A percentile compares a stretch with the other conserved stretches of the same genome.
Evolutionary conservation across 2,797 vertebrate species (phyloP).

Genomic region (Peromyscus melanophrys): DNA sequence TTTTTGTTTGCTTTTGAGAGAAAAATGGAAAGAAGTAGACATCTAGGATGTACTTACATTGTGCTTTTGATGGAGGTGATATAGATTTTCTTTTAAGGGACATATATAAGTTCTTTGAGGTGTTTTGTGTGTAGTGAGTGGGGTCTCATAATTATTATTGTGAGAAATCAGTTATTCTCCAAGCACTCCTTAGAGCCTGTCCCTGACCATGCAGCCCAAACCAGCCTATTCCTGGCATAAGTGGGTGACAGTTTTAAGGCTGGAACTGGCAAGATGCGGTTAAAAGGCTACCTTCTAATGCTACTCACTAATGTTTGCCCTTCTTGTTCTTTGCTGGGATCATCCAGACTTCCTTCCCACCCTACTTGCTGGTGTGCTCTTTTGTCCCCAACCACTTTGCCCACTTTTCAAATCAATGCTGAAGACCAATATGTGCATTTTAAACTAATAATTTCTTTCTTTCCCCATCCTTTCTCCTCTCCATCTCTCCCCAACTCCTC

Average conservation of each 20-base stretch:
- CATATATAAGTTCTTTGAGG: not conserved
- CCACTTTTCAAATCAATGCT: not conserved
- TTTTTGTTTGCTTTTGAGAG: not conserved
- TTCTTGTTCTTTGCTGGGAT: not conserved
- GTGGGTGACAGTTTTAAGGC: not conserved
- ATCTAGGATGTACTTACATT: not conserved
- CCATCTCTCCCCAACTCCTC: not conserved
- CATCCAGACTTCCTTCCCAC: not conserved
- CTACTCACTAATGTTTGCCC: not conserved
- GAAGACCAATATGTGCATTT: not conserved
- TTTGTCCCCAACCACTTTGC: not conserved
- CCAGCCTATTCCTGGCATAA: not conserved
- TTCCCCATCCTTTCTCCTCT: not conserved
- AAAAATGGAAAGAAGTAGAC: not conserved
- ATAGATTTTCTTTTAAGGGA: not conserved
- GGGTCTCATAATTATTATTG: not conserved
- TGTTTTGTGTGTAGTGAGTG: not conserved
- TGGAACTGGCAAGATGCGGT: not conserved
- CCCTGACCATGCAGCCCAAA: not conserved
- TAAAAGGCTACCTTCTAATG: not conserved
- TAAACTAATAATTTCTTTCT: not conserved
- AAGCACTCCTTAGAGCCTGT: not conserved
- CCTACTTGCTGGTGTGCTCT: not conserved
- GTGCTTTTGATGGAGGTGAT: not conserved
- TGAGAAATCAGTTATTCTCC: not conserved